Conservation (phyloP, 2,888 invertebrate genomes). For the Zaprionus bogoriensis region DNA sequence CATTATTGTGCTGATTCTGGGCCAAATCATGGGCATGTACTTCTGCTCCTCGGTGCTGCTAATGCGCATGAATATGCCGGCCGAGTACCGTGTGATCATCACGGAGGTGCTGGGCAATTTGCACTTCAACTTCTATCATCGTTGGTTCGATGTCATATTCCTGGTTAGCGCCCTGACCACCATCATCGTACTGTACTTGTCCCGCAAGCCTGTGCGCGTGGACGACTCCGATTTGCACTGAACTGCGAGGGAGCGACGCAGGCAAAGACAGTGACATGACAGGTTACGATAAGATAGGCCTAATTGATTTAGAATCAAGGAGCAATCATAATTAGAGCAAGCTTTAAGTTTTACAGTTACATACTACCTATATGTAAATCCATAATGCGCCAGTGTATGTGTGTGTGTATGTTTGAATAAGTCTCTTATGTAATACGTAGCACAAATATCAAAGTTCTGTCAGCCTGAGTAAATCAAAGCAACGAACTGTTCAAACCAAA, state of each 20-base stretch:
- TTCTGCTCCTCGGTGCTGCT: conserved; percentile 98
- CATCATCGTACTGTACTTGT: conserved; percentile 96
- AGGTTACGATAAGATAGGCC: conserved; percentile 38
- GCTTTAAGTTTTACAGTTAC: conserved; percentile 50
- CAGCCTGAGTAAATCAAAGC: conserved; percentile 31
- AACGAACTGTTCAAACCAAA: conserved; percentile 38
- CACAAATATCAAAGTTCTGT: conserved; percentile 45
- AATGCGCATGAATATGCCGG: conserved; percentile 99
- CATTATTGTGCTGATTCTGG: conserved; percentile 96
- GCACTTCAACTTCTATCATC: conserved; percentile 99
- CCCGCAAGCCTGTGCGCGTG: conserved; percentile 92
- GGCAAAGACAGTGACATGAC: conserved; percentile 27
- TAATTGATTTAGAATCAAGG: conserved; percentile 45
- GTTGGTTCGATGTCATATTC: conserved; percentile 99
- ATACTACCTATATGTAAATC: conserved; percentile 15
- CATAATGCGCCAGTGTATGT: conserved; percentile 1
- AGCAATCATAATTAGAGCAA: conserved; percentile 41
- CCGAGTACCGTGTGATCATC: conserved; percentile 95
- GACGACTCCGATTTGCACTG: conserved; percentile 80
- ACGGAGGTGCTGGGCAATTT: conserved; percentile 95
- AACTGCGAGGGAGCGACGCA: conserved; percentile 17
- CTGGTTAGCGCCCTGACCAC: conserved; percentile 97
- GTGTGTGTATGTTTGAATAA: conserved; percentile 32
- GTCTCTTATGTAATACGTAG: conserved; percentile 33
- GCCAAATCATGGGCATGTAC: conserved; percentile 99